Percentiles rank a stretch among this genome's conserved stretches.
These are phyloP conservation scores for Temnothorax curvispinosus DNA, from an alignment of 1,140 invertebrate genomes.

Conservation along the genomic window DNA sequence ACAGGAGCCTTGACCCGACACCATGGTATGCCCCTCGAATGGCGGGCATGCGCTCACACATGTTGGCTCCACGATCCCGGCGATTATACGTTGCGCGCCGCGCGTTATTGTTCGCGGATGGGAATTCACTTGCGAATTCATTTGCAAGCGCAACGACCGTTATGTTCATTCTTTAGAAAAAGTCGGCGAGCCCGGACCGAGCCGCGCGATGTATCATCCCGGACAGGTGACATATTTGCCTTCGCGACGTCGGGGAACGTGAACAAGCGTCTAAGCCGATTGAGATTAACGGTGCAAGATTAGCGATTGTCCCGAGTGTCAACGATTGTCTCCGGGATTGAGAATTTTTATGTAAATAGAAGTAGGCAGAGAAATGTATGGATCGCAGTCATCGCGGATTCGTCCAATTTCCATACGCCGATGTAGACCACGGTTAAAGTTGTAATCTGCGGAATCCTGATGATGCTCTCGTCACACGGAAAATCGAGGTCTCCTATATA, in stretches of 20 bases:
- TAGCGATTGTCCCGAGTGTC: background rate
- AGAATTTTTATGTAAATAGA: background rate
- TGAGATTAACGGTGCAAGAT: constrained; percentile 28
- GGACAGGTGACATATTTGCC: constrained; percentile 17
- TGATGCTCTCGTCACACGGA: background rate
- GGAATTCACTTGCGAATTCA: constrained; percentile 52
- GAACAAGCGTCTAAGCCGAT: constrained; percentile 33
- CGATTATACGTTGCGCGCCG: background rate
- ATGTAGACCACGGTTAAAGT: background rate
- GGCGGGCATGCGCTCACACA: background rate
- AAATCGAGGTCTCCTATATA: background rate
- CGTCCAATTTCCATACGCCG: background rate
- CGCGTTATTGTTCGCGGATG: constrained; percentile 45
- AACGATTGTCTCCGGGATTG: background rate
- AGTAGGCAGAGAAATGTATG: too few species aligned
- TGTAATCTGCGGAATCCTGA: background rate
- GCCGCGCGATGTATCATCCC: constrained; percentile 12
- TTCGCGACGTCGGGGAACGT: background rate
- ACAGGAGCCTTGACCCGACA: background rate
- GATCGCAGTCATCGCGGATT: background rate
- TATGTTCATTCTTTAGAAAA: constrained; percentile 39
- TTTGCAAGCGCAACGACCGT: constrained; percentile 53
- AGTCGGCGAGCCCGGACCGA: background rate
- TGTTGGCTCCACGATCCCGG: background rate
- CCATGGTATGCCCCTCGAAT: background rate